Evolutionary conservation across 2,113 vertebrate species (phyloP).

Genomic region (Amblyopsis rosae): DNA sequence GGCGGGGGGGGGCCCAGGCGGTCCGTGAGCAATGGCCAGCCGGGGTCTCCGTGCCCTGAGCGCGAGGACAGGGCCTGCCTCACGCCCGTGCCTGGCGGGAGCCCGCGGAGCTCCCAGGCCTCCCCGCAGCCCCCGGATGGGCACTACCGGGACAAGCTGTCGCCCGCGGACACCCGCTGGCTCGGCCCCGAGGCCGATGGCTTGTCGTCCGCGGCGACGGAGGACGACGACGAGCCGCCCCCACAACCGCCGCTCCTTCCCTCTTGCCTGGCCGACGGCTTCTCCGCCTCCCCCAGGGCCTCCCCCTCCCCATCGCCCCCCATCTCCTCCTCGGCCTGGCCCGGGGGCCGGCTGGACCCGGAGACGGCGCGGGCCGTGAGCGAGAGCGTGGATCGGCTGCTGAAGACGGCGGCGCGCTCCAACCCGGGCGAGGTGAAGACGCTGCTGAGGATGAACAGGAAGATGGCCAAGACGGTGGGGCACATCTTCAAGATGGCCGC

Average conservation of each 20-base stretch:
- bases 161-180: conserved; percentile 87
- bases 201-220: conserved; percentile 56
- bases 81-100: conserved; percentile 80
- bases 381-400: conserved; percentile 87
- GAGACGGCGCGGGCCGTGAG: conserved; percentile 84
- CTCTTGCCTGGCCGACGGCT: conserved; percentile 58
- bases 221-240: conserved; percentile 84
- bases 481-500: conserved; percentile 93
- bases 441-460: conserved; percentile 92
- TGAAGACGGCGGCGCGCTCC: conserved; percentile 85
- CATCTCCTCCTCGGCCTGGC: conserved; percentile 65
- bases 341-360: conserved; percentile 80
- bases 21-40: conserved; percentile 84
- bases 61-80: conserved; percentile 79
- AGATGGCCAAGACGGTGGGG: conserved; percentile 89
- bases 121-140: conserved; percentile 77
- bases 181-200: conserved; percentile 86
- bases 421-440: conserved; percentile 83
- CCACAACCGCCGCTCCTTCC: conserved; percentile 73
- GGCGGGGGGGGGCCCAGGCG: conserved; percentile 73
- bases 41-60: conserved; percentile 80
- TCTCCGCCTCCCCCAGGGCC: conserved; percentile 80
- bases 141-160: conserved; percentile 79
- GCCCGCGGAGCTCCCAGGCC: conserved; percentile 86
- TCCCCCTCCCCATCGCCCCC: conserved; percentile 60